Conservation (phyloP, 2,113 vertebrate genomes). For the Podocnemis expansa region DNA sequence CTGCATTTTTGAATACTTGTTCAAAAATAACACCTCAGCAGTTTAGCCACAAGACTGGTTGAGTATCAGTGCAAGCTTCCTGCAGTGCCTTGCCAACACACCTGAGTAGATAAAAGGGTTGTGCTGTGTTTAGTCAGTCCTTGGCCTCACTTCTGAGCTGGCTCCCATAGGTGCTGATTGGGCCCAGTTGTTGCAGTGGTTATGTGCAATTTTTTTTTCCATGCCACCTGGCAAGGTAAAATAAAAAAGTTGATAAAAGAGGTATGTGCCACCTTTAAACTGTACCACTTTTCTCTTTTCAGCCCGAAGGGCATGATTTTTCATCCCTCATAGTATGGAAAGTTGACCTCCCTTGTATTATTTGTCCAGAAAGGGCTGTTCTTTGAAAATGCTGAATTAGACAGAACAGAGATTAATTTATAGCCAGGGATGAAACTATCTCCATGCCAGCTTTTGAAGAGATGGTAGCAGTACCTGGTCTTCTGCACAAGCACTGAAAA, state of each 20-base stretch:
- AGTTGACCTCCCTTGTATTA: neutral
- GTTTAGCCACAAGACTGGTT: neutral
- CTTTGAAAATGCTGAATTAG: neutral
- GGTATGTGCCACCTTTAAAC: constrained; percentile 37
- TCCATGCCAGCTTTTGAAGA: neutral
- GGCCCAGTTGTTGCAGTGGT: constrained; percentile 47
- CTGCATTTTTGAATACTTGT: neutral
- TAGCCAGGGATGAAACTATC: neutral
- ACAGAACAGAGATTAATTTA: neutral
- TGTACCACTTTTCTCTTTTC: constrained; percentile 53
- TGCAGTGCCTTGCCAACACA: neutral
- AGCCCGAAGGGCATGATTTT: neutral
- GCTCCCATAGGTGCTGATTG: neutral
- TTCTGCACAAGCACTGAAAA: rapidly evolving
- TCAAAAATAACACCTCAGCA: neutral
- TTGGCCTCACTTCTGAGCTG: constrained; percentile 11
- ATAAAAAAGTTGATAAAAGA: constrained; percentile 15
- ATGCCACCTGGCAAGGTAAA: constrained; percentile 59
- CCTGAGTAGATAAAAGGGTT: neutral
- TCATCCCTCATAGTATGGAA: constrained; percentile 11
- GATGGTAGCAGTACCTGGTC: neutral
- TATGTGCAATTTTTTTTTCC: constrained; percentile 47
- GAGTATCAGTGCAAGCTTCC: neutral
- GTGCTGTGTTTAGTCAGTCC: neutral
- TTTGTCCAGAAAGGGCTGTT: neutral